These are phyloP conservation scores for Drosophila maculinotata DNA, from an alignment of 2,888 invertebrate species.

Conservation along the genomic window DNA sequence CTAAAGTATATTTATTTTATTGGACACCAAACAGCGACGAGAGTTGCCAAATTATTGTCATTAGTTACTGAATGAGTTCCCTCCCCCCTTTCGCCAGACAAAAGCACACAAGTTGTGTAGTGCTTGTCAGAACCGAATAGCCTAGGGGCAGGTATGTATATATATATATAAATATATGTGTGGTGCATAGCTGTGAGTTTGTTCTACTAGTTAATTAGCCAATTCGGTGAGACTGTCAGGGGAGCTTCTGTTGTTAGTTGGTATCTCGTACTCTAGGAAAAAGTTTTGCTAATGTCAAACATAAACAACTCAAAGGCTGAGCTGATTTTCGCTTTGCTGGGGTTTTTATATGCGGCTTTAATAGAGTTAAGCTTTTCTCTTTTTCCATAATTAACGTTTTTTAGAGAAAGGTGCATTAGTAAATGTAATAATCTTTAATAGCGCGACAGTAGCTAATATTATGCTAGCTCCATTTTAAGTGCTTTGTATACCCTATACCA, in stretches of 20 bases:
- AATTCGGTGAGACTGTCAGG: constrained; percentile 51
- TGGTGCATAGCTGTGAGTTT: constrained; percentile 16
- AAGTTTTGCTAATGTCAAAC: constrained; percentile 63
- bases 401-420: background rate
- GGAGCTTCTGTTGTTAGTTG: constrained; percentile 26
- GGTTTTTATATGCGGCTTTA: constrained; percentile 8
- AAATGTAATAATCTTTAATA: background rate
- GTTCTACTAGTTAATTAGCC: constrained; percentile 67
- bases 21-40: constrained; percentile 62
- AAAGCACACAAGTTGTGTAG: constrained; percentile 18
- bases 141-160: constrained; percentile 45
- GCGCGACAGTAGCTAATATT: background rate
- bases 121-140: constrained; percentile 38
- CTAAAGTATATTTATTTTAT: constrained; percentile 74
- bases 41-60: constrained; percentile 77
- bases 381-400: constrained; percentile 10
- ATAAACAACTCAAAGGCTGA: constrained; percentile 49
- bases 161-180: background rate
- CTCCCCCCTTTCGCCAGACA: background rate
- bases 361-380: constrained; percentile 13
- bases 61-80: constrained; percentile 65
- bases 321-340: constrained; percentile 37
- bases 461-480: background rate
- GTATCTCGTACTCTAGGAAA: constrained; percentile 15
- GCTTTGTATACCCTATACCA: background rate